Evolutionary conservation across 2,113 vertebrate species (phyloP), one percentile per base, ranked within the genome.

Genomic region (Alosa alosa): DNA sequence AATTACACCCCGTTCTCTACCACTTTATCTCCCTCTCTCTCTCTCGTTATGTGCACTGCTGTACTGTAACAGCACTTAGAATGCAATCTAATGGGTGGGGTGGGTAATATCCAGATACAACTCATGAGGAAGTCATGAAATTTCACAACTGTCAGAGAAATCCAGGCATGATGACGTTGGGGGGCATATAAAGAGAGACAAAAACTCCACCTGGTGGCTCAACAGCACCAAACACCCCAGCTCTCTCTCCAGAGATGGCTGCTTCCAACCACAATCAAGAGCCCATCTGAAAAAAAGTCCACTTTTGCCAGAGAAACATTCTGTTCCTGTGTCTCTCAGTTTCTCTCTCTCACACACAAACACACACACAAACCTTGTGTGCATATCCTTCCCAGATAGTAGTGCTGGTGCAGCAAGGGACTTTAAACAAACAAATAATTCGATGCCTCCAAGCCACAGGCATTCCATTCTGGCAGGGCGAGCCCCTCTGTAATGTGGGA

Each of bases 381-480:
- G 83, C 86, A 90, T 93, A 94, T 94, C 93, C 92, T 92, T 94
- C 95, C 94, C 95, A 96, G 94, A 93, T 91, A 93, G 90, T 83
- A 93, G 92, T 92, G 92, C 52, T 86, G 91, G 90, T 91, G 92
- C 44, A 92, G 90, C 11, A 6, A 81, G 93, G 94, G 94, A 94
- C 93, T 95, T 95, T 95, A 95, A 95, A 94, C 96, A 96, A 95
- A 97, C 95, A 95, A 98, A 97, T 96, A 96, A 96, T 94, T 94
- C 93, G 94, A 95, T 94, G 95, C 95, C 95, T 96, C 94, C 95
- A 96, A 93, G 94, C 96, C 96, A 87, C 97, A 97, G 96, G 96
- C 97, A 97, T 97, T 96, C 94, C 95, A 92, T 92, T 94, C 93
- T 96, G 96, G 97, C 96, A 96, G 93, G 82, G 88, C 84, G 84